Conservation (phyloP, 92 coral and sea anemone genomes). For the Galaxea fascicularis region DNA sequence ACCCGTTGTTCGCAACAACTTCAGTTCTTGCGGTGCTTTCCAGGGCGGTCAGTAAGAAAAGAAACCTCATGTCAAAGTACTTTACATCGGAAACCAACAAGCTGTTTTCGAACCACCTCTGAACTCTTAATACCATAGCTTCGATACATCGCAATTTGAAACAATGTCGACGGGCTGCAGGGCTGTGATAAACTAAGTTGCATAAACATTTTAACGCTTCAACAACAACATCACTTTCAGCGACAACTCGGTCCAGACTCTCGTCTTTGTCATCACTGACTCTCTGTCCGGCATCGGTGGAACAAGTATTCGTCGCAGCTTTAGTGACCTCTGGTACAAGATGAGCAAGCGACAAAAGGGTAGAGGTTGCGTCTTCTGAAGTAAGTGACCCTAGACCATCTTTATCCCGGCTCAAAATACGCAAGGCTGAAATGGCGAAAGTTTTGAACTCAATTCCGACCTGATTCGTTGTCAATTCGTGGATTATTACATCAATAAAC, state of each 20-base stretch:
- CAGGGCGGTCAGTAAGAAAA: slow-evolving; percentile 90
- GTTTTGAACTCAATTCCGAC: slow-evolving; percentile 61
- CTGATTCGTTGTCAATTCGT: slow-evolving; percentile 55
- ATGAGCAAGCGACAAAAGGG: slow-evolving; percentile 79
- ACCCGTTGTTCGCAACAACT: slow-evolving; percentile 72
- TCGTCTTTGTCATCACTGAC: slow-evolving; percentile 32
- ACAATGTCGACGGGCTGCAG: slow-evolving; percentile 78
- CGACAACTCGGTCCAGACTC: slow-evolving; percentile 49
- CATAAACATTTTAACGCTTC: slow-evolving; percentile 96
- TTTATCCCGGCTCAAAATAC: slow-evolving; percentile 91
- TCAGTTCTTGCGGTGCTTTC: slow-evolving; percentile 78
- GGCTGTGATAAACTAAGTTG: slow-evolving; percentile 89
- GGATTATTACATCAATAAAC: slow-evolving; percentile 78
- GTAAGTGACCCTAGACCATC: slow-evolving; percentile 82
- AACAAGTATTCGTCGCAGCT: slow-evolving; percentile 23
- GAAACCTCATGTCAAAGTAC: slow-evolving; percentile 89
- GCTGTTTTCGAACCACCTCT: slow-evolving; percentile 77
- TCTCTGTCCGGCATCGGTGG: slow-evolving; percentile 43
- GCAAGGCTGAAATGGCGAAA: slow-evolving; percentile 77
- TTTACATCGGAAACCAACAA: slow-evolving; percentile 73
- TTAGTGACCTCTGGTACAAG: slow-evolving; percentile 51
- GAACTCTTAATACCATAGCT: slow-evolving; percentile 70
- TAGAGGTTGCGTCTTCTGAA: slow-evolving; percentile 78
- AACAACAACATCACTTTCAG: slow-evolving; percentile 60
- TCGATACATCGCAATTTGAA: slow-evolving; percentile 68